Percentiles rank a stretch among this genome's conserved stretches.
phyloP scores from a whole-genome alignment of 1,140 invertebrate genomes.

The Lethocerus indicus region DNA sequence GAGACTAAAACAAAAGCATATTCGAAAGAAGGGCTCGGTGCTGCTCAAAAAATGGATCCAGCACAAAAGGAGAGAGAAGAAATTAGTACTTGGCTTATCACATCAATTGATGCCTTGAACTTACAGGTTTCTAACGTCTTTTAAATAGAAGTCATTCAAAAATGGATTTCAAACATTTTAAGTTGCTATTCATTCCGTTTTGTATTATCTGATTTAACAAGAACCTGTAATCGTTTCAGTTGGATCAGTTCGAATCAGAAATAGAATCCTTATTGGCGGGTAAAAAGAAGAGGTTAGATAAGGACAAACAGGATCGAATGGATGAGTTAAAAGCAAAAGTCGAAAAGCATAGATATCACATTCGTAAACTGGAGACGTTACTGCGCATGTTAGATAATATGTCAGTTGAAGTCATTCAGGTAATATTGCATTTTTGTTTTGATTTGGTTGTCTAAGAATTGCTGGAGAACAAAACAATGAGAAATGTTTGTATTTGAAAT shows the following conservation, averaged over 20 bases:
- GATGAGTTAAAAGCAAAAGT: constrained; percentile 81
- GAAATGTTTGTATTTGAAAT: no score
- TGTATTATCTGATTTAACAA: no score
- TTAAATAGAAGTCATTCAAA: neutral
- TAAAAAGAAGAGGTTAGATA: constrained; percentile 95
- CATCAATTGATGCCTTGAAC: constrained; percentile 71
- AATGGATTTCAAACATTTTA: neutral
- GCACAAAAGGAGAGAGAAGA: constrained; percentile 95
- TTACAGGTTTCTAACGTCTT: constrained; percentile 43
- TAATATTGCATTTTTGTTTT: constrained; percentile 24
- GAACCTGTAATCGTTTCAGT: constrained; percentile 44
- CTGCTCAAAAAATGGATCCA: constrained; percentile 95
- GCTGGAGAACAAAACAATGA: no score
- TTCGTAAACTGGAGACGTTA: constrained; percentile 91
- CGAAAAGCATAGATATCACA: constrained; percentile 92
- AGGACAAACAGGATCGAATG: constrained; percentile 90
- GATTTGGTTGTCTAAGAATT: neutral
- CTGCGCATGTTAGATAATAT: constrained; percentile 97
- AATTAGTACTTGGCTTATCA: constrained; percentile 83
- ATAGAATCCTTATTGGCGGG: constrained; percentile 83
- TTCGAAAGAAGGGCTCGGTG: constrained; percentile 96
- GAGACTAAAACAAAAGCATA: constrained; percentile 99
- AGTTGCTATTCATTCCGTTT: no score
- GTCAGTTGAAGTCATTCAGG: constrained; percentile 87
- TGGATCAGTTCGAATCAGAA: constrained; percentile 95